phyloP scores from a whole-genome alignment of 2,797 vertebrate species.

The Falco cherrug region DNA sequence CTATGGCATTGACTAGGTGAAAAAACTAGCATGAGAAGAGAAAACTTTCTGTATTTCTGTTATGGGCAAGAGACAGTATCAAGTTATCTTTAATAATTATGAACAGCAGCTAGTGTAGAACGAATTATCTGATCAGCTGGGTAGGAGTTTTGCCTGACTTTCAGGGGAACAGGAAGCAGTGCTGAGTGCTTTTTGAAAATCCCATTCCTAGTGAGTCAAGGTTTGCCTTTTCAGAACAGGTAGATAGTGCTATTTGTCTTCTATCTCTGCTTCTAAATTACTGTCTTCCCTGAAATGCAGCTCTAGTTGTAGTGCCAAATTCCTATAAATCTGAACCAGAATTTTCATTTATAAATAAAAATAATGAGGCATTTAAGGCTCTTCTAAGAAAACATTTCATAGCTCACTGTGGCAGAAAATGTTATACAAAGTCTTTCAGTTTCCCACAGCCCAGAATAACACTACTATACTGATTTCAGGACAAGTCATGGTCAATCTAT shows the following conservation, averaged over 20 bases:
- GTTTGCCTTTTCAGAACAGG: background rate
- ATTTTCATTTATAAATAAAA: constrained; percentile 1
- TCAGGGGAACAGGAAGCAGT: background rate
- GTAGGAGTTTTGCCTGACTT: background rate
- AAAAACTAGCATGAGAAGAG: background rate
- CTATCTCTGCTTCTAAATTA: background rate
- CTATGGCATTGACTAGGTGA: background rate
- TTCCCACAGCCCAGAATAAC: background rate
- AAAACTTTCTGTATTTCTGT: background rate
- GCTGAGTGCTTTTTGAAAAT: background rate
- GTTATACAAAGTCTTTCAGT: background rate
- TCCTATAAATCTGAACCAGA: background rate
- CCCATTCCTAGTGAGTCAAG: background rate
- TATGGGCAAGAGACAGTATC: background rate
- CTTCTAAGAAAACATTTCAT: background rate
- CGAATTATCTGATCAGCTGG: background rate
- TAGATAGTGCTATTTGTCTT: background rate
- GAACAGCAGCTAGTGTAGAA: background rate
- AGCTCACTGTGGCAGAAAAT: background rate
- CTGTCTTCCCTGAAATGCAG: background rate
- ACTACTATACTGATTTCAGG: background rate
- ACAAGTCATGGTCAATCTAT: background rate
- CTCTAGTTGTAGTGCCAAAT: background rate
- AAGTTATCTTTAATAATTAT: background rate
- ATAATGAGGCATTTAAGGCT: background rate